These are phyloP conservation scores for Decapterus maruadsi DNA, from an alignment of 2,797 vertebrate species.

Conservation along the genomic window DNA sequence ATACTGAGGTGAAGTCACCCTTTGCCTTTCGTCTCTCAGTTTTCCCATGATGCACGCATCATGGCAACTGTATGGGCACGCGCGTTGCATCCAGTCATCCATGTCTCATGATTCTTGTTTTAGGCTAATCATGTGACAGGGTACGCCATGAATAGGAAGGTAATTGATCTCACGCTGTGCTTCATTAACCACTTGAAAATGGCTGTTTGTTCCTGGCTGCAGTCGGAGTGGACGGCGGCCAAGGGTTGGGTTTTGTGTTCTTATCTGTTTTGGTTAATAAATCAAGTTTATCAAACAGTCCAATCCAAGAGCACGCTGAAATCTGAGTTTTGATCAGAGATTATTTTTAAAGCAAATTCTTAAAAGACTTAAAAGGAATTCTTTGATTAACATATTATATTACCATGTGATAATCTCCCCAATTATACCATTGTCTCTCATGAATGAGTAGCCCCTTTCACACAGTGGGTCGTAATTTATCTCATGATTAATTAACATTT, in stretches of 20 bases:
- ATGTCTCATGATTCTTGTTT: conserved; percentile 85
- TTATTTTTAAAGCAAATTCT: conserved; percentile 2
- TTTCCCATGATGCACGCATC: conserved; percentile 60
- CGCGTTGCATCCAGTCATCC: conserved; percentile 28
- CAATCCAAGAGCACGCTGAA: neutral
- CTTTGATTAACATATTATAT: neutral
- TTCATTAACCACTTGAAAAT: conserved; percentile 78
- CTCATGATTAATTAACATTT: too few species aligned
- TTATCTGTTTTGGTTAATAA: conserved; percentile 1
- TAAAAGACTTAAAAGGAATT: conserved; percentile 1
- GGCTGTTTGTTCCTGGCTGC: conserved; percentile 58
- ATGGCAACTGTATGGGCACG: conserved; percentile 48
- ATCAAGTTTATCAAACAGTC: neutral
- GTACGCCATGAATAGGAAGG: conserved; percentile 70
- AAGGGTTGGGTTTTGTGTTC: conserved; percentile 1
- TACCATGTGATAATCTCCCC: neutral
- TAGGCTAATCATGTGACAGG: conserved; percentile 78
- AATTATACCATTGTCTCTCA: neutral
- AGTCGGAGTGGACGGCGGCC: conserved; percentile 3
- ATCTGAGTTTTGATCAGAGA: conserved; percentile 1
- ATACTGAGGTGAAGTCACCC: neutral
- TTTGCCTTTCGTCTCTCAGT: conserved; percentile 17
- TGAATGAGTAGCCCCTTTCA: conserved; percentile 16
- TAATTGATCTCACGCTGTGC: conserved; percentile 81
- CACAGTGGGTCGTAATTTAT: too few species aligned